Evolutionary conservation across 1,140 invertebrate genomes (phyloP).

Genomic region (Bombus waltoni): DNA sequence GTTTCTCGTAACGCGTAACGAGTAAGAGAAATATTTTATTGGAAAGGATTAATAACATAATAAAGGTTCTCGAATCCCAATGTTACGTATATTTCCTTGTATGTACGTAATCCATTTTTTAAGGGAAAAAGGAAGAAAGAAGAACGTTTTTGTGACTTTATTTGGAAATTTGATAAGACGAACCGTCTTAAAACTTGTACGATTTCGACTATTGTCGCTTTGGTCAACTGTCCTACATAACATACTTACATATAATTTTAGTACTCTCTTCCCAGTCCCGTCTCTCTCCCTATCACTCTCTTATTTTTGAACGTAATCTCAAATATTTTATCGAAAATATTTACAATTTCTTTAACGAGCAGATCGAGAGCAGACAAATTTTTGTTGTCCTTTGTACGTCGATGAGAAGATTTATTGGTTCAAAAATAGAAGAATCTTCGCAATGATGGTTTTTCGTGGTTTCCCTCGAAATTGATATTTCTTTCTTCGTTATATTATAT

Average conservation of each 20-base stretch:
- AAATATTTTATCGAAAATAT: not conserved
- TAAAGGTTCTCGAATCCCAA: not conserved
- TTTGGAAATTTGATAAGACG: not conserved
- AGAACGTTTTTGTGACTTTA: not conserved
- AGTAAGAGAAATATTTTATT: constrained; percentile 3
- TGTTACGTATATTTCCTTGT: not conserved
- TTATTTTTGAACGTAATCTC: not conserved
- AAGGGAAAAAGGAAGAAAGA: not conserved
- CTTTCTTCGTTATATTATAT: not conserved
- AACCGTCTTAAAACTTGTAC: not conserved
- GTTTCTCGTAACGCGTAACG: not conserved
- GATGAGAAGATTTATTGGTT: not conserved
- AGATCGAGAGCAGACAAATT: not conserved
- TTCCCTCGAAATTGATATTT: not conserved
- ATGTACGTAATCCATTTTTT: not conserved
- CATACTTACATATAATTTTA: not conserved
- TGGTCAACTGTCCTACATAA: not conserved
- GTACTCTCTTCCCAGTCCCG: not conserved
- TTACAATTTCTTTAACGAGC: not conserved
- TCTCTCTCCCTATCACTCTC: not conserved
- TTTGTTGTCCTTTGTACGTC: not conserved
- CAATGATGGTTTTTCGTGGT: not conserved
- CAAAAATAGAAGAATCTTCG: not conserved
- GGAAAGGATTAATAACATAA: not conserved
- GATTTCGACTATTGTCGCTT: not conserved